A percentile compares a stretch with the other conserved stretches of the same genome.
phyloP scores from a whole-genome alignment of 2,113 vertebrate genomes.

The Halcyon senegalensis region DNA sequence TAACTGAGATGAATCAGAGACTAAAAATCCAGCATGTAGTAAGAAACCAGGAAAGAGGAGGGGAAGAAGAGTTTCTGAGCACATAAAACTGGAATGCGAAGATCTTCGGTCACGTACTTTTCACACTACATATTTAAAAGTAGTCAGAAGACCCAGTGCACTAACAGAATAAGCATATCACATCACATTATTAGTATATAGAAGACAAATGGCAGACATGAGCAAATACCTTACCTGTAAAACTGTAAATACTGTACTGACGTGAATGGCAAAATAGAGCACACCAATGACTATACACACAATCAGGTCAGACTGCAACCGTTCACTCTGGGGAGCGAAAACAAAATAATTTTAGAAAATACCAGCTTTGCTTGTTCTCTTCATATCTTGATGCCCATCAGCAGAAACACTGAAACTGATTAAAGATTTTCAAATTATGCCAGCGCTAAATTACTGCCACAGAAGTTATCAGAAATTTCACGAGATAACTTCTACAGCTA shows the following conservation, averaged over 20 bases:
- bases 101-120: neutral
- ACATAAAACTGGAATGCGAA: neutral
- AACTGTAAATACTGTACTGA: constrained; percentile 97
- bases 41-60: neutral
- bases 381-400: neutral
- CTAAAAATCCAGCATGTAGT: neutral
- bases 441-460: neutral
- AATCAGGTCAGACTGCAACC: constrained; percentile 95
- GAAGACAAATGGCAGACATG: neutral
- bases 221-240: constrained; percentile 85
- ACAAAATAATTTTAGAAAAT: neutral
- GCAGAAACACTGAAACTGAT: neutral
- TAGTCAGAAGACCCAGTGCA: neutral
- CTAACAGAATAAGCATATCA: neutral
- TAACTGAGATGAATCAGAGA: neutral
- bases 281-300: constrained; percentile 93
- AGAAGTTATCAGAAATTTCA: neutral
- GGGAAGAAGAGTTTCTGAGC: neutral
- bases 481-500: neutral
- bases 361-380: neutral
- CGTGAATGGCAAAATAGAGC: constrained; percentile 97
- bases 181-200: neutral
- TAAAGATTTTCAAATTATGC: neutral
- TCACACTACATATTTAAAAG: neutral
- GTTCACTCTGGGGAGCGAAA: constrained; percentile 84